Evolutionary conservation across 2,113 vertebrate genomes (phyloP).

Genomic region (Cisticola juncidis): DNA sequence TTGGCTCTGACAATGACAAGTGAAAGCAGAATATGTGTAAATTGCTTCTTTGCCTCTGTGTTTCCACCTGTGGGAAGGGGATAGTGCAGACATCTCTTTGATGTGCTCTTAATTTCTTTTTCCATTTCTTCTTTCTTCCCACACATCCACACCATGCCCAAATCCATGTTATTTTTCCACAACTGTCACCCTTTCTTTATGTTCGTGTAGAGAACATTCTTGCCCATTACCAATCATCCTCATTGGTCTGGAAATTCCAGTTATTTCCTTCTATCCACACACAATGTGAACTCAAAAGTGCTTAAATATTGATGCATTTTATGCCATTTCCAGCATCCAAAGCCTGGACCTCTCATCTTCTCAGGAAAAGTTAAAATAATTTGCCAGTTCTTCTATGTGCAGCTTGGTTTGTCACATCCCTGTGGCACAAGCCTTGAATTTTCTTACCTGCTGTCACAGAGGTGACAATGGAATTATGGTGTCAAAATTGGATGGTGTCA

Average conservation of each 20-base stretch:
- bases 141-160: neutral
- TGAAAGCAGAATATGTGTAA: conserved; percentile 36
- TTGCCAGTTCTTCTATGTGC: neutral
- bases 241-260: neutral
- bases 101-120: conserved; percentile 41
- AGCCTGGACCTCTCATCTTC: neutral
- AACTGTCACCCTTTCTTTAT: neutral
- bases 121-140: conserved; percentile 38
- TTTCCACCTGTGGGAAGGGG: conserved; percentile 33
- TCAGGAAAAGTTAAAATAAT: neutral
- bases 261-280: neutral
- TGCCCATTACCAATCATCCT: neutral
- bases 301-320: neutral
- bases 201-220: neutral
- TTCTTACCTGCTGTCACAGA: conserved; percentile 73
- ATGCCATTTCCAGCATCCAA: neutral
- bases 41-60: conserved; percentile 23
- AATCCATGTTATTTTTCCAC: neutral
- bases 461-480: conserved; percentile 76
- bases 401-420: neutral
- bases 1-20: conserved; percentile 38
- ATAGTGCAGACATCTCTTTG: neutral
- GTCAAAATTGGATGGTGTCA: neutral
- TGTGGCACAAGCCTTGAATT: rapidly evolving
- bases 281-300: neutral